Conservation (phyloP, 92 coral and sea anemone species). For the Parazoanthus atlanticus region DNA sequence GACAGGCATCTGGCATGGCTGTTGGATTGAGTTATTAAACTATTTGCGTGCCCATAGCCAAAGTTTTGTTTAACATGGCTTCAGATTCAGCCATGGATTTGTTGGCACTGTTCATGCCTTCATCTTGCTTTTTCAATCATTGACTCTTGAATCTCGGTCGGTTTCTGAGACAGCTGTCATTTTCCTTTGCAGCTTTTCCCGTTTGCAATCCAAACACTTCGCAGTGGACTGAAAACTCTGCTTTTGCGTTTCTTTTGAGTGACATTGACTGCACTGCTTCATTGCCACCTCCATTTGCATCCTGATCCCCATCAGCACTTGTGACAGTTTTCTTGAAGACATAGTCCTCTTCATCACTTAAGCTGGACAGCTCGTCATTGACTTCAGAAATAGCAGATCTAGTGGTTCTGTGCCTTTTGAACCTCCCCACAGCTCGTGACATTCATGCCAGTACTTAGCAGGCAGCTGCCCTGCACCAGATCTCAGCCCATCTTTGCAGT, state of each 20-base stretch:
- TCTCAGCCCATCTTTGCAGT: constrained; percentile 32
- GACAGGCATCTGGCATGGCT: no score
- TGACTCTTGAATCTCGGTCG: constrained; percentile 38
- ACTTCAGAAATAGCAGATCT: background rate
- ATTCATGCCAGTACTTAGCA: constrained; percentile 45
- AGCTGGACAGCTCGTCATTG: constrained; percentile 5
- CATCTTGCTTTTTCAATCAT: constrained; percentile 56
- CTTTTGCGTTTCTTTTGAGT: background rate
- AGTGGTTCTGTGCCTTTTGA: constrained; percentile 42
- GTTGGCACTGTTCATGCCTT: constrained; percentile 48
- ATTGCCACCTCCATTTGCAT: background rate
- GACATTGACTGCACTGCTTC: no score
- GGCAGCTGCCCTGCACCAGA: constrained; percentile 48
- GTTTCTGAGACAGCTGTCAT: constrained; percentile 45
- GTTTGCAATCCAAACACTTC: constrained; percentile 22
- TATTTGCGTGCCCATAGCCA: constrained; percentile 50
- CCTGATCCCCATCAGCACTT: background rate
- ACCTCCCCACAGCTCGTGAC: constrained; percentile 50
- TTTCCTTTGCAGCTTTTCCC: constrained; percentile 41
- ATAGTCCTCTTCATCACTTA: no score
- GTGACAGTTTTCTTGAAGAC: no score
- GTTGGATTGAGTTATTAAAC: constrained; percentile 3
- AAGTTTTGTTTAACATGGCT: constrained; percentile 44
- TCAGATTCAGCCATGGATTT: constrained; percentile 55
- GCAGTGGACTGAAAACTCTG: constrained; percentile 14